phyloP scores from a whole-genome alignment of 2,797 vertebrate species.

The Paramormyrops hopkinsi region DNA sequence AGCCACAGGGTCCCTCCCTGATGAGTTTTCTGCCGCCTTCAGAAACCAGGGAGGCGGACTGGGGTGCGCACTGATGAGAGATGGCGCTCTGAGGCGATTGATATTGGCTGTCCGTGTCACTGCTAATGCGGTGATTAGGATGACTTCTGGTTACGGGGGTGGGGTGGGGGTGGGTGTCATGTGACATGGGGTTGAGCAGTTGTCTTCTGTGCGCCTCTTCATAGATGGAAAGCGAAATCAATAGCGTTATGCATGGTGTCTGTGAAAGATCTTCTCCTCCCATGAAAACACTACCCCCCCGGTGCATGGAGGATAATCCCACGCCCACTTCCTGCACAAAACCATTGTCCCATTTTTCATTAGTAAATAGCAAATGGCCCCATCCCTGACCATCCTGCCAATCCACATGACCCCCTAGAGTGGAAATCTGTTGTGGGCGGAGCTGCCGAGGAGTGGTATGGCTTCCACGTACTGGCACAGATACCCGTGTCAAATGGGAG shows the following conservation, averaged over 20 bases:
- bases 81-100: constrained; percentile 43
- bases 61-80: constrained; percentile 37
- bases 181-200: not conserved
- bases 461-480: not conserved
- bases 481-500: not conserved
- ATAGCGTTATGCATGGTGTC: not conserved
- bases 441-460: not conserved
- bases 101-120: constrained; percentile 44
- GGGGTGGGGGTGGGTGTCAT: constrained; percentile 10
- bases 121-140: constrained; percentile 48
- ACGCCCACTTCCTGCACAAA: not conserved
- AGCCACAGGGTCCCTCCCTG: not conserved
- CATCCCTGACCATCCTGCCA: not conserved
- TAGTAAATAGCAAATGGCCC: not conserved
- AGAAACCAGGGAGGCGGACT: not conserved
- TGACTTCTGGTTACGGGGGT: constrained; percentile 26
- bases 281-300: not conserved
- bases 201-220: not conserved
- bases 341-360: not conserved
- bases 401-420: not conserved
- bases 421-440: not conserved
- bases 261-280: not conserved
- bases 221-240: not conserved
- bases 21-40: not conserved
- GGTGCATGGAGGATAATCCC: not conserved